Base-by-base conservation (phyloP, 2,888 invertebrate genomes). In the Listrodromus nycthemerus region DNA sequence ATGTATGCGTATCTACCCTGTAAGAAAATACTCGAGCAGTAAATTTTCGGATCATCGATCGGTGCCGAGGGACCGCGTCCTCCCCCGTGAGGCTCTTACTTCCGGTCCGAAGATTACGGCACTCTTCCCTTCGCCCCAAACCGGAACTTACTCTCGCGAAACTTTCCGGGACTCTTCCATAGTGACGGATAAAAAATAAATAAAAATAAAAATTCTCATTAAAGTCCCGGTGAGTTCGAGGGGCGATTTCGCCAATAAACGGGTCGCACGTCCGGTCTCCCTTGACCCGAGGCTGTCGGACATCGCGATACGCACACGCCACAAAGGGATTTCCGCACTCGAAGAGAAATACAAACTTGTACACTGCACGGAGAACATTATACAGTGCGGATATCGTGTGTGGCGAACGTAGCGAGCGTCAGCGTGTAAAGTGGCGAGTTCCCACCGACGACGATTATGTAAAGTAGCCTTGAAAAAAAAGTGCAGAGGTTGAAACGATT, bases 51-150 rank as follows among this genome's bases (percentile, higher is more conserved):
- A 82, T 81, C 66, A 24, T 37, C 55, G 50, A 73, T 73, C 67
- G 80, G 85, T 78, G 85, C 80, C 84, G 82, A 86, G 87, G 88
- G 87, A 88, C 91, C 91, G 90, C 91, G 90, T 91, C 91, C 91
- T 90, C 84, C 77, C 73, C 87, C 89, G 89, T 87, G 88, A 90
- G 90, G 90, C 88, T 88, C 87, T 86, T 86, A 88, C 89, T 91
- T 92, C 91, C 91, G 91, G 88, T 87, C 85, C 80, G 86, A 86
- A 87, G 88, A 88, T 88, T 88, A 86, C 89, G 87, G 86, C 86
- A 86, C 83, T 80, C 84, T 50, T 77, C 67, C 58, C 52, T 37
- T 58, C 65, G 73, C 80, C 67, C 58, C 48, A 41, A 41, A 19
- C 48, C 52, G 58, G 48, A 83, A 74, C 66, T 83, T 71, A 16